Percentiles rank a stretch among this genome's conserved stretches.
Evolutionary conservation across 2,797 vertebrate species (phyloP).

Genomic region (Chloroceryle inda): DNA sequence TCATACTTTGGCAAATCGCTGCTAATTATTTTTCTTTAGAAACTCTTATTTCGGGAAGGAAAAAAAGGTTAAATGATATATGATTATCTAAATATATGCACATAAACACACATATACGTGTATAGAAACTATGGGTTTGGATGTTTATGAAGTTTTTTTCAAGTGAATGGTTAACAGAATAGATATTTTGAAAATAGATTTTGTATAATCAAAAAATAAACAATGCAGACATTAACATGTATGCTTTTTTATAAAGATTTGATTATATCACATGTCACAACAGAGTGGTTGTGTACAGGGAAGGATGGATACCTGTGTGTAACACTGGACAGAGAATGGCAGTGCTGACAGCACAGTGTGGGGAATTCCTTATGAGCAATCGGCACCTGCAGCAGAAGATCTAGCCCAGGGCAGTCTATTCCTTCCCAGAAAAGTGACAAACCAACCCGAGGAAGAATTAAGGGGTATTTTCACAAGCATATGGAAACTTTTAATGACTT

Average conservation of each 20-base stretch:
- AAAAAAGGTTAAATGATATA: neutral
- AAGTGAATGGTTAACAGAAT: neutral
- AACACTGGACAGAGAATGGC: neutral
- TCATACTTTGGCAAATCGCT: neutral
- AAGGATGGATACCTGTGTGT: neutral
- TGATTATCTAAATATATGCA: conserved; percentile 23
- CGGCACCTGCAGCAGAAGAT: neutral
- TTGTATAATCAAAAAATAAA: neutral
- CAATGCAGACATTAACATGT: neutral
- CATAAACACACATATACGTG: neutral
- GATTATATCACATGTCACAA: neutral
- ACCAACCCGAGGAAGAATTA: neutral
- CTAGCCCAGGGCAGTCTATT: neutral
- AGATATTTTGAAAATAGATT: neutral
- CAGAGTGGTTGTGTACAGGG: neutral
- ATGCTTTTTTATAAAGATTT: neutral
- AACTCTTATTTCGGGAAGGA: neutral
- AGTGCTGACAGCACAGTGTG: neutral
- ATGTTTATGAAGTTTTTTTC: neutral
- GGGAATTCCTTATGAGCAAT: neutral
- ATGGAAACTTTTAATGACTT: neutral
- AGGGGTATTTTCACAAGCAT: neutral
- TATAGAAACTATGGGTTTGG: neutral
- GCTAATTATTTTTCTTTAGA: conserved; percentile 36
- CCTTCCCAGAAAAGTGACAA: neutral